These are phyloP conservation scores for Sphenopsis melanotis DNA, from an alignment of 2,797 vertebrate genomes.

Conservation along the genomic window DNA sequence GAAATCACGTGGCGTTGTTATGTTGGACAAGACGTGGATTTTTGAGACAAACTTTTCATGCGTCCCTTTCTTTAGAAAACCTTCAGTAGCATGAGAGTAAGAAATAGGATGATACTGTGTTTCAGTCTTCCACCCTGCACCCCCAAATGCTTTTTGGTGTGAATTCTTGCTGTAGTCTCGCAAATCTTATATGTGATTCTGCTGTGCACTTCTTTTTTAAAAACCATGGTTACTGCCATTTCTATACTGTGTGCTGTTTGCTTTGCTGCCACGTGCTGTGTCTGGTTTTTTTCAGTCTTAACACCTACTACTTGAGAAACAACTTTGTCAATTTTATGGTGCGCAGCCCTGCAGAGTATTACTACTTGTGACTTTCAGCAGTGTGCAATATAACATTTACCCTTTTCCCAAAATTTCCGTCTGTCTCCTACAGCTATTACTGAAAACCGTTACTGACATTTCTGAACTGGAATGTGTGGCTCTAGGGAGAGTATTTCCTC, in stretches of 20 bases:
- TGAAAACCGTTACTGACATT: conserved; percentile 5
- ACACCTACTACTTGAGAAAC: conserved; percentile 4
- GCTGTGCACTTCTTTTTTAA: background rate
- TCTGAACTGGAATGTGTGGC: conserved; percentile 12
- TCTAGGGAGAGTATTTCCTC: background rate
- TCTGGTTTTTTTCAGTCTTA: conserved; percentile 22
- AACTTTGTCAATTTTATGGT: background rate
- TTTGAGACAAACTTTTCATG: background rate
- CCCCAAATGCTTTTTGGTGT: background rate
- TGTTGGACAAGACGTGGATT: background rate
- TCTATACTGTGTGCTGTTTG: background rate
- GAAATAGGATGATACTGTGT: background rate
- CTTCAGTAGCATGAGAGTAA: background rate
- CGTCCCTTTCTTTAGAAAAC: background rate
- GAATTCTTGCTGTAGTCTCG: background rate
- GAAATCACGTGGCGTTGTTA: background rate
- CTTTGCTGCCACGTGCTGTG: background rate
- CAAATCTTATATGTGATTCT: background rate
- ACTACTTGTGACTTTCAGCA: conserved; percentile 7
- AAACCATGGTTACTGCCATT: background rate
- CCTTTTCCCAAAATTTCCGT: background rate
- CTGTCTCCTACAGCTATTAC: background rate
- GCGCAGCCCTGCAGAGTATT: background rate
- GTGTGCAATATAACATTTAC: background rate
- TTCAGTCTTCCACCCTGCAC: background rate